phyloP scores from a whole-genome alignment of 2,888 invertebrate genomes.

The Trachelus tabidus region DNA sequence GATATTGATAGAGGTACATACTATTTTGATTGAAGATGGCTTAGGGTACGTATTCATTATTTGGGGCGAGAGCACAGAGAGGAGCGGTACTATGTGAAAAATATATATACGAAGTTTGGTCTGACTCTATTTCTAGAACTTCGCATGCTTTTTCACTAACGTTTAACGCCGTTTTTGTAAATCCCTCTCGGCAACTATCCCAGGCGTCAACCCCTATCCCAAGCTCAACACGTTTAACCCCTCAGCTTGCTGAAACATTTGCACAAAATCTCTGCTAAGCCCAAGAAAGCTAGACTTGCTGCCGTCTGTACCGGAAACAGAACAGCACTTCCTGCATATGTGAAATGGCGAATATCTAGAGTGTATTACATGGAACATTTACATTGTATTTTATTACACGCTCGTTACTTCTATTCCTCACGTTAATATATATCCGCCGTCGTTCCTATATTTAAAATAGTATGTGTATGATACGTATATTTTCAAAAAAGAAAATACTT shows the following conservation, averaged over 20 bases:
- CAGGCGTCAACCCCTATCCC: background rate
- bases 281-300: conserved; percentile 23
- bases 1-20: no score
- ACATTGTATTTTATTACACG: background rate
- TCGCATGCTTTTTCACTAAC: background rate
- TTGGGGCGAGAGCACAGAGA: no score
- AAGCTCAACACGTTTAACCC: conserved; percentile 37
- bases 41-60: no score
- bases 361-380: background rate
- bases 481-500: background rate
- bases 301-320: conserved; percentile 21
- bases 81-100: no score
- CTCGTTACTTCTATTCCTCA: background rate
- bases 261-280: conserved; percentile 41
- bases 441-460: no score
- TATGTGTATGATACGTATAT: no score
- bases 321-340: conserved; percentile 17
- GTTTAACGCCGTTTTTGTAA: conserved; percentile 14
- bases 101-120: background rate
- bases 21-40: no score
- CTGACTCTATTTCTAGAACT: background rate
- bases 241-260: conserved; percentile 38
- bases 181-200: background rate
- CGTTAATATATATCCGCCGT: background rate
- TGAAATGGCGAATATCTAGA: background rate